Evolutionary conservation across 2,113 vertebrate species (phyloP), one percentile per base, ranked within the genome.

Genomic region (Pseudolaguvia tuberculata): DNA sequence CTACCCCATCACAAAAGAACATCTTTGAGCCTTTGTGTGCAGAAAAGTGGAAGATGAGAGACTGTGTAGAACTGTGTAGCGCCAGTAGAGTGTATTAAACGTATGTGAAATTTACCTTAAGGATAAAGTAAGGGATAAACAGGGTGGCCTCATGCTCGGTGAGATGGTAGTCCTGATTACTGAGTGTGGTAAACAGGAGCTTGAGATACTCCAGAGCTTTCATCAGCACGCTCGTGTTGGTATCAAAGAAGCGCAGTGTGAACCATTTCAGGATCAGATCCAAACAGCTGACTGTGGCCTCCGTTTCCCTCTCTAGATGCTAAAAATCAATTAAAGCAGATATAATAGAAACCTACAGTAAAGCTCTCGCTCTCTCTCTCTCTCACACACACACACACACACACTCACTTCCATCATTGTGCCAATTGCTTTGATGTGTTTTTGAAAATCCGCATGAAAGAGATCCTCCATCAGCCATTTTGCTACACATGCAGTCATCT

Each of bases 241-340:
- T 99, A 86, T 99, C 97, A 77, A 99, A 99, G 90, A 99, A 99
- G 0, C 97, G 88, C 77, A 99, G 85, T 0, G 95, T 99, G 73
- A 99, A 92, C 97, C 97, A 99, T 83, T 98, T 99, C 55, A 99
- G 86, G 73, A 99, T 92, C 72, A 99, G 91, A 88, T 99, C 97
- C 86, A 99, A 84, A 79, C 95, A 97, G 87, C 93, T 83, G 68
- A 98, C 92, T 27, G 94, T 93, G 74, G 94, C 96, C 1, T 98
- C 96, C 66, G 90, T 92, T 88, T 99, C 97, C 45, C 72, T 91
- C 82, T 98, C 95, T 91, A 99, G 83, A 81, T 94, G 93, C 97
- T 99, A 13, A 70, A 14, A 88, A 61, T 51, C 1, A 25, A 9
- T 13, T 14, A 59, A 20, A 25, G 39, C 39, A 42, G 39, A 8